Evolutionary conservation across 2,113 vertebrate genomes (phyloP).

Genomic region (Phocoena phocoena): DNA sequence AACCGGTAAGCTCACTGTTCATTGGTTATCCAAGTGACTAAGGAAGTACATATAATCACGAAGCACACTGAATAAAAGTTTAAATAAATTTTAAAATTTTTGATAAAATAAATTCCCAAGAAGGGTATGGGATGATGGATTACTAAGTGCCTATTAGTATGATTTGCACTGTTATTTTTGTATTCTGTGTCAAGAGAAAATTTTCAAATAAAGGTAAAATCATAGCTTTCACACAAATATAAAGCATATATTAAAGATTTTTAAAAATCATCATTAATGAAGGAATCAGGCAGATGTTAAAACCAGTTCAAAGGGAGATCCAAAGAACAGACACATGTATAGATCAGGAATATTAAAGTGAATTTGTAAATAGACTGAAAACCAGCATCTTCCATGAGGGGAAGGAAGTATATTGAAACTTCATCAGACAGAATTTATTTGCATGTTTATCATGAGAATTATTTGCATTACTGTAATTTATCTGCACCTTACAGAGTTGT

Average conservation of each 20-base stretch:
- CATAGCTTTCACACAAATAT: background rate
- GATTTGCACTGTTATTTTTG: background rate
- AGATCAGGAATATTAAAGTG: background rate
- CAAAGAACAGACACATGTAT: background rate
- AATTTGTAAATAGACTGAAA: background rate
- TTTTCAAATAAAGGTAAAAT: conserved; percentile 6
- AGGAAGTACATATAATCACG: background rate
- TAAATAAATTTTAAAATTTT: background rate
- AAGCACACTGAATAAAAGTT: background rate
- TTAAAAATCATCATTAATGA: background rate
- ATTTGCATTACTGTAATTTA: background rate
- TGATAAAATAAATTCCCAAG: background rate
- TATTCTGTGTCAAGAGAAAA: background rate
- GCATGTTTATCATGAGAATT: background rate
- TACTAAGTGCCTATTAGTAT: background rate
- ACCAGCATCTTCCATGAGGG: background rate
- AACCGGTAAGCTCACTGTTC: background rate
- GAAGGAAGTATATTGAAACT: too few species aligned
- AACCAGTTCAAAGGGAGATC: background rate
- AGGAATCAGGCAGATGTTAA: background rate
- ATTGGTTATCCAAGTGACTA: background rate
- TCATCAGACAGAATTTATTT: background rate
- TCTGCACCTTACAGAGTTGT: background rate
- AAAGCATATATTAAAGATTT: background rate
- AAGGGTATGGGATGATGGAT: background rate